Evolutionary conservation across 1,140 invertebrate species (phyloP), one percentile per base, ranked within the genome.

Genomic region (Tetranychus urticae): DNA sequence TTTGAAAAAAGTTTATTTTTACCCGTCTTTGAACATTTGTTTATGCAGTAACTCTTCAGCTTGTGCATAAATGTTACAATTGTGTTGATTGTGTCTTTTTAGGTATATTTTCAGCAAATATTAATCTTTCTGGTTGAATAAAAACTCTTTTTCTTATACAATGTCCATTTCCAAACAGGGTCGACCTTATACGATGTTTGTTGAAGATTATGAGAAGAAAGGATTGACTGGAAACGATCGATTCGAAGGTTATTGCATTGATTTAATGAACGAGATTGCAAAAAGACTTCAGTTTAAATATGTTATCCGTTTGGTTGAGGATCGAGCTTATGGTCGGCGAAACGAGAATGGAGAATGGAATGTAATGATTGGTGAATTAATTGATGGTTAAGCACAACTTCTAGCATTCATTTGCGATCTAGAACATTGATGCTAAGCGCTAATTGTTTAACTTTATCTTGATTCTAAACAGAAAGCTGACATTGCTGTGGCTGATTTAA

Each of bases 311-410:
- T 13, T 62, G 8, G 85, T 89, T 69, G 74, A 76, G 45, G 85
- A 87, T 70, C 79, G 79, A 56, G 75, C 76, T 46, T 88, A 89
- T 71, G 89, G 88, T 10, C 76, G 73, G 10, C 72, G 75, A 2
- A 76, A 84, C 68, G 69, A 74, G 31, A 72, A 71, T 37, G 76
- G 76, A 7, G 74, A 83, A 68, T 94, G 88, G 88, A 82, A 82
- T 68, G 90, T 89, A 66, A 89, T 96, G 82, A 79, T 93, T 36
- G 76, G 80, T 56, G 81, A 86, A 71, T 79, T 93, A 45, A 80
- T 87, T 37, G 77, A 81, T 64, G 79, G 80, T 1, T 8, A 13
- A 12, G n/a, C n/a, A n/a, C n/a, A n/a, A n/a, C n/a, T n/a, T n/a
- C n/a, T n/a, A n/a, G 23, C 23, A 23, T 23, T 23, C 23, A 23